Base-by-base conservation (phyloP, 1,140 invertebrate species). In the Adelges cooleyi region DNA sequence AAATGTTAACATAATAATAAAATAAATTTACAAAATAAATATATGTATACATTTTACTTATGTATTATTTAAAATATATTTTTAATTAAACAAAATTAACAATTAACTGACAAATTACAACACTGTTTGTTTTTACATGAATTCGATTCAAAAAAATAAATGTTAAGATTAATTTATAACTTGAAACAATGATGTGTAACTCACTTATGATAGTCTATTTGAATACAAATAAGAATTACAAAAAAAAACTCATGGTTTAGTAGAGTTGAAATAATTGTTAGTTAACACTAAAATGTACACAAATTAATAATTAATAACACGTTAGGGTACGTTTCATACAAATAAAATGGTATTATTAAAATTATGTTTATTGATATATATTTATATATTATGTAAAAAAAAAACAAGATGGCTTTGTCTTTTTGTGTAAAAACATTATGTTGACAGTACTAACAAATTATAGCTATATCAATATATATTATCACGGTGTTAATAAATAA, bases 401-500 rank as follows among this genome's bases (percentile, higher is more conserved):
- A 56, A 56, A 46, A 27, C n/a, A 62, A 62, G 25, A 62, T 33
- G 25, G 42, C 56, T 62, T 62, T 62, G 42, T 62, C 56, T 62
- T 62, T n/a, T 18, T 18, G n/a, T 42, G 15, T 5, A 56, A 44
- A 13, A 40, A 48, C 20, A 29, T 20, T 6, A 33, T 11, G 11
- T 11, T 6, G 11, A 33, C 29, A 33, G 11, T 33, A 33, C 5
- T 6, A 33, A 33, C 5, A 6, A 33, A 33, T 6, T 33, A 33
- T 6, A 33, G 11, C 11, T 33, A 33, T 6, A 33, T 33, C 5
- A 33, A 6, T 11, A 33, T 5, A 33, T 33, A 33, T 33, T 11
- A 33, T 5, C 5, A 33, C 5, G 11, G 11, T 33, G n/a, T 33
- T 33, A 11, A 33, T 6, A 33, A 6, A 33, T 33, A n/a, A n/a